Evolutionary conservation across 2,113 vertebrate species (phyloP), one percentile per base, ranked within the genome.

Genomic region (Xyliphius kryptos): DNA sequence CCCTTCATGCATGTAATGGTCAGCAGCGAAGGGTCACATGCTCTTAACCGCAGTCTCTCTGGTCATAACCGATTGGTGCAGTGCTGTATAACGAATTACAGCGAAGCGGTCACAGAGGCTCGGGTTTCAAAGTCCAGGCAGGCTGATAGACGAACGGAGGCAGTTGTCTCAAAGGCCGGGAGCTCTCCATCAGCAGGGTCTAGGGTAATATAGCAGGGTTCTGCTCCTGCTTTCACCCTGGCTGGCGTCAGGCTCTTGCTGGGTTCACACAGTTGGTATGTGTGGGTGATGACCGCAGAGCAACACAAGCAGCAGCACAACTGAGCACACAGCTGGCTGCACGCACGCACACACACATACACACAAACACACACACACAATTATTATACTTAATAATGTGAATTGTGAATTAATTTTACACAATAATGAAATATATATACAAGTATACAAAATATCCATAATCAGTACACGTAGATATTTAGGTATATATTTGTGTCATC

Each of bases 111-210:
- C 65, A 74, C 73, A 68, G 65, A 52, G 65, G 56, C 52, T 74
- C 69, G 26, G 56, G 68, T 74, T 74, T 74, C 73, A 74, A 74
- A 74, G 73, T 56, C 63, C 58, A 64, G 61, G 53, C 55, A 16
- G 64, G 49, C 60, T 74, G 73, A 74, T 74, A 71, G 66, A 74
- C 54, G 65, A 74, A 69, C 55, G 66, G 60, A 70, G 69, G 68
- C 73, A 71, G 68, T 74, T 74, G 73, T 74, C 69, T 46, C 56
- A 49, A 64, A 68, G 38, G 69, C 73, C 54, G 68, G 67, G 73
- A 74, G 68, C 57, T 58, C 53, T 74, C 73, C 68, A 68, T 74
- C 73, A 71, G 68, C 68, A 48, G 56, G 46, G 59, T 68, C 61
- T 67, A 69, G 67, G 67, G 62, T 50, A 44, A 50, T 37, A 67